Conservation (phyloP, 2,797 vertebrate genomes). For the Poecilia gillii region DNA sequence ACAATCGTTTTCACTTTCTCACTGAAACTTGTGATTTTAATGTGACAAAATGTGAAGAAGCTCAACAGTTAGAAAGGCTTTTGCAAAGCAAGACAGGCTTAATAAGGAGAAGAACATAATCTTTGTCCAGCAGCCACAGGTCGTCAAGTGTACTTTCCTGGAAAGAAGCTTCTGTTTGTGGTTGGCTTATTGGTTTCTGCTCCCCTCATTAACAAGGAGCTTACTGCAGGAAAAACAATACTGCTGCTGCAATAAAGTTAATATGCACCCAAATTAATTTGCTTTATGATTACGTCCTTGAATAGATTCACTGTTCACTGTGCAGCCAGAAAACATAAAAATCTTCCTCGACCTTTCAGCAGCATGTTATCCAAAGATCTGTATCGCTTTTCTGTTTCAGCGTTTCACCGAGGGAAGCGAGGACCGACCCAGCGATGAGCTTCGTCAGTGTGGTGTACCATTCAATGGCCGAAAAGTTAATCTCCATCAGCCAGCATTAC, state of each 20-base stretch:
- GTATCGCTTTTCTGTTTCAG: conserved; percentile 46
- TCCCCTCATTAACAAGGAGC: conserved; percentile 53
- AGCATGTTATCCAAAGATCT: conserved; percentile 41
- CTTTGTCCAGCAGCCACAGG: not conserved
- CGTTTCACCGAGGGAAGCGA: conserved; percentile 28
- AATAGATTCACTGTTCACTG: conserved; percentile 51
- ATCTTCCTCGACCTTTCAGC: conserved; percentile 23
- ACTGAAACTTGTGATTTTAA: not conserved
- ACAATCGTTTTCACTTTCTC: not conserved
- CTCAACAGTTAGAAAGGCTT: not conserved
- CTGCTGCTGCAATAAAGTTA: conserved; percentile 35
- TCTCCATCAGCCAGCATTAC: conserved; percentile 73
- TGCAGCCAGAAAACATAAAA: conserved; percentile 34
- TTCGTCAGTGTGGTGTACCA: conserved; percentile 43
- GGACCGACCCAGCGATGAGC: conserved; percentile 18
- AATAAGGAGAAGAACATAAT: conserved; percentile 8
- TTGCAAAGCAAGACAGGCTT: not conserved
- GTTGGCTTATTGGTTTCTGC: conserved; percentile 25
- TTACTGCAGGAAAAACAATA: not conserved
- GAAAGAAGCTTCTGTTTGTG: conserved; percentile 20
- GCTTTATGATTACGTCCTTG: conserved; percentile 34
- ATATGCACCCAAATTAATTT: conserved; percentile 47
- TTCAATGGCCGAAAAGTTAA: conserved; percentile 68
- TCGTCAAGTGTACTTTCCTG: conserved; percentile 21
- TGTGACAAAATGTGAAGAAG: not conserved